A percentile compares a stretch with the other conserved stretches of the same genome.
phyloP scores from a whole-genome alignment of 2,888 invertebrate species.

The Pollenia labialis region DNA sequence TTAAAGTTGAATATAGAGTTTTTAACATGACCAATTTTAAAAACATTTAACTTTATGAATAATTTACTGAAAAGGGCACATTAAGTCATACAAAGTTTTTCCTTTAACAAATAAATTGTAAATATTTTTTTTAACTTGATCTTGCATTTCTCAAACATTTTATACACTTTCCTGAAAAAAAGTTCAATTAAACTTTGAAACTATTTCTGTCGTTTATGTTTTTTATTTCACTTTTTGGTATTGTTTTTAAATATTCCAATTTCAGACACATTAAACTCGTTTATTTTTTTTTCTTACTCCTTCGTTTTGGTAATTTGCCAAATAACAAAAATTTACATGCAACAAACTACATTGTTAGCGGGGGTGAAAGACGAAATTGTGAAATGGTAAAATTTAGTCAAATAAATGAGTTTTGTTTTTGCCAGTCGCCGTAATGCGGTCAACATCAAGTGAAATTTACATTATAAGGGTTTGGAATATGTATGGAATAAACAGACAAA shows the following conservation, averaged over 20 bases:
- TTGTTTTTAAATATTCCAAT: conserved; percentile 26
- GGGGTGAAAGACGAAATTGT: neutral
- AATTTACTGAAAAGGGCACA: too few species aligned
- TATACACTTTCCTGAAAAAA: too few species aligned
- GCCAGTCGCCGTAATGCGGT: conserved; percentile 45
- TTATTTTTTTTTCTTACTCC: conserved; percentile 13
- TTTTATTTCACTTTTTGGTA: neutral
- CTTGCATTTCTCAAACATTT: too few species aligned
- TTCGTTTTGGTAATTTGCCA: conserved; percentile 29
- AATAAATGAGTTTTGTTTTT: conserved; percentile 45
- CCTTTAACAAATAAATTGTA: too few species aligned
- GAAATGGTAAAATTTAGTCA: neutral
- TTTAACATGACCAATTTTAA: too few species aligned
- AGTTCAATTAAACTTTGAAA: too few species aligned
- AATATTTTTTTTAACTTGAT: too few species aligned
- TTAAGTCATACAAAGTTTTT: too few species aligned
- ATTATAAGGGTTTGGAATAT: conserved; percentile 39
- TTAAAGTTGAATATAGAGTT: too few species aligned
- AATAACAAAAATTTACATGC: conserved; percentile 36
- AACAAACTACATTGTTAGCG: neutral
- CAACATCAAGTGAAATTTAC: conserved; percentile 41
- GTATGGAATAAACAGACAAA: neutral
- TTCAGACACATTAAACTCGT: conserved; percentile 15
- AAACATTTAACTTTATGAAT: too few species aligned
- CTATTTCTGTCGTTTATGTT: too few species aligned